phyloP scores from a whole-genome alignment of 2,888 invertebrate genomes.

The Ctena decussata region DNA sequence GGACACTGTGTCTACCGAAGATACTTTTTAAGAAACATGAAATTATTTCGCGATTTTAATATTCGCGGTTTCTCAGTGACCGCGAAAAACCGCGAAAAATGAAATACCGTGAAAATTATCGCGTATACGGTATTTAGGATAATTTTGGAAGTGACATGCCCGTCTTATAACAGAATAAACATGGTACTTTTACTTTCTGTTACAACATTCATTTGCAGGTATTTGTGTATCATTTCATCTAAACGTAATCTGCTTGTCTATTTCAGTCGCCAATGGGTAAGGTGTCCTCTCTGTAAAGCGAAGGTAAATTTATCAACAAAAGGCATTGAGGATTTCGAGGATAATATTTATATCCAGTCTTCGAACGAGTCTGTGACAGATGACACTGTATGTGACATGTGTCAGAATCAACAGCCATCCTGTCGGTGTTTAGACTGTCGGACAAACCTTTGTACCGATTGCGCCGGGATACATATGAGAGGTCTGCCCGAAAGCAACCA shows the following conservation, averaged over 20 bases:
- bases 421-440: constrained; percentile 49
- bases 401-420: constrained; percentile 7
- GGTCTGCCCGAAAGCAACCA: constrained; percentile 16
- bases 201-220: too few relatives aligned
- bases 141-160: too few relatives aligned
- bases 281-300: constrained; percentile 42
- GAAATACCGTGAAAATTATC: too few relatives aligned
- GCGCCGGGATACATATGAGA: constrained; percentile 38
- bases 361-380: constrained; percentile 50
- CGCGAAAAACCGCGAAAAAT: too few relatives aligned
- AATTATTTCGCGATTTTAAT: too few relatives aligned
- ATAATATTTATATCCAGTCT: constrained; percentile 49
- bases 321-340: constrained; percentile 44
- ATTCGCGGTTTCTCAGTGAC: too few relatives aligned
- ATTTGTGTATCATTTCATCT: too few relatives aligned
- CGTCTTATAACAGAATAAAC: too few relatives aligned
- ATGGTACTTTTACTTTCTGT: too few relatives aligned
- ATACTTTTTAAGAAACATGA: too few relatives aligned
- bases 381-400: constrained; percentile 41
- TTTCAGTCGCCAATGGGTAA: constrained; percentile 49
- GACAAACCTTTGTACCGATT: constrained; percentile 44
- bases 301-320: constrained; percentile 26
- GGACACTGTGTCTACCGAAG: too few relatives aligned
- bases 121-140: too few relatives aligned
- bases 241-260: neutral